phyloP scores from a whole-genome alignment of 2,888 invertebrate species.

The Pristionchus maxplancki region DNA sequence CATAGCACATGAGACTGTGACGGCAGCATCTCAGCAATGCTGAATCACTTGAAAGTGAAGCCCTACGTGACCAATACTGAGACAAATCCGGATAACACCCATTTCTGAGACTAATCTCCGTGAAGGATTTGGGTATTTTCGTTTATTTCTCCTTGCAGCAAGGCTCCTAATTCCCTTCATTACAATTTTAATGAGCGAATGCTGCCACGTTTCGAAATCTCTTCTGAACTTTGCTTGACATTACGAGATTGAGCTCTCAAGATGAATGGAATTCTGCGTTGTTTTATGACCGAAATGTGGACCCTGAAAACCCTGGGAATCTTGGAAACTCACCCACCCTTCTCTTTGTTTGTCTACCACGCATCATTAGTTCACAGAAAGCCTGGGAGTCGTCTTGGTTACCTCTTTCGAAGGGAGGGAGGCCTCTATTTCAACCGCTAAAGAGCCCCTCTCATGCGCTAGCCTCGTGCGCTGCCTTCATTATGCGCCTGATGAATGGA shows the following conservation, averaged over 20 bases:
- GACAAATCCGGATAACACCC: not conserved
- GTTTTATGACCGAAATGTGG: not conserved
- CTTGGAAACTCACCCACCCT: not conserved
- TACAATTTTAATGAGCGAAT: not conserved
- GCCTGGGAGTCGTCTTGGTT: slow-evolving; percentile 4
- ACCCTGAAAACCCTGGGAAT: not conserved
- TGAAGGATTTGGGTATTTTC: no score
- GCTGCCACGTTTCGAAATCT: not conserved
- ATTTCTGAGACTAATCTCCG: not conserved
- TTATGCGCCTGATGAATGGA: not conserved
- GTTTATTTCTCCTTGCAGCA: not conserved
- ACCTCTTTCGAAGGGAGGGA: not conserved
- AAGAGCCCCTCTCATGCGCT: not conserved
- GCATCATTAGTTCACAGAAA: not conserved
- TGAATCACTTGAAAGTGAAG: not conserved
- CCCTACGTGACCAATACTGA: not conserved
- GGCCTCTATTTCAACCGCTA: not conserved
- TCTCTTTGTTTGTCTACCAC: not conserved
- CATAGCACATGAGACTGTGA: not conserved
- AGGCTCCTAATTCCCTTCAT: not conserved
- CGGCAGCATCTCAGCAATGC: not conserved
- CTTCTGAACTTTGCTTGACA: not conserved
- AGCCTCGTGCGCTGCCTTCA: not conserved
- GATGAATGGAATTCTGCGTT: not conserved
- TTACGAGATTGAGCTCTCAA: no score